These are phyloP conservation scores for Charina bottae DNA, from an alignment of 2,113 vertebrate species.

Conservation along the genomic window DNA sequence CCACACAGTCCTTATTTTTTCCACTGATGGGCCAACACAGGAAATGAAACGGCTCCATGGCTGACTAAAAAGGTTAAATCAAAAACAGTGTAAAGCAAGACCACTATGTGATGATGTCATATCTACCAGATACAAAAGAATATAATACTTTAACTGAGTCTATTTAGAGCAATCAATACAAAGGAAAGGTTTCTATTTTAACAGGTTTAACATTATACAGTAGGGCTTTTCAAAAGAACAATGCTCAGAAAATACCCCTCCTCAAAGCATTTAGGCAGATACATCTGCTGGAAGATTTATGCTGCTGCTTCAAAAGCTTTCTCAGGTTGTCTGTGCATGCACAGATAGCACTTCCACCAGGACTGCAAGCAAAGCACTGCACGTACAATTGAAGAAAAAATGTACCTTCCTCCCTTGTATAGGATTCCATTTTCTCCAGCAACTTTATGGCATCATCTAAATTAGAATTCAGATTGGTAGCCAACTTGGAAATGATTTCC, in stretches of 20 bases:
- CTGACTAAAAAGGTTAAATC: background rate
- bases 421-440: slow-evolving; percentile 69
- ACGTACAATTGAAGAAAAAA: background rate
- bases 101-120: background rate
- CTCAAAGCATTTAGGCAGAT: too few species aligned
- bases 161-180: background rate
- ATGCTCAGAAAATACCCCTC: too few species aligned
- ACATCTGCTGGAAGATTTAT: background rate
- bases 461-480: slow-evolving; percentile 48
- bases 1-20: background rate
- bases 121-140: background rate
- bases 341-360: too few species aligned
- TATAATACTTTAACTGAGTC: background rate
- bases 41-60: background rate
- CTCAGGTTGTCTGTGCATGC: too few species aligned
- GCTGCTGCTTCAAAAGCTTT: too few species aligned
- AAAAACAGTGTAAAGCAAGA: background rate
- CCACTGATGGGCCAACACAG: background rate
- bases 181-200: background rate
- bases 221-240: too few species aligned
- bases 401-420: slow-evolving; percentile 70
- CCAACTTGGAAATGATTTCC: slow-evolving; percentile 58
- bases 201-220: background rate
- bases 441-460: slow-evolving; percentile 61
- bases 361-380: too few species aligned